Conservation (phyloP, 2,113 vertebrate genomes). For the Calidris pygmaea region DNA sequence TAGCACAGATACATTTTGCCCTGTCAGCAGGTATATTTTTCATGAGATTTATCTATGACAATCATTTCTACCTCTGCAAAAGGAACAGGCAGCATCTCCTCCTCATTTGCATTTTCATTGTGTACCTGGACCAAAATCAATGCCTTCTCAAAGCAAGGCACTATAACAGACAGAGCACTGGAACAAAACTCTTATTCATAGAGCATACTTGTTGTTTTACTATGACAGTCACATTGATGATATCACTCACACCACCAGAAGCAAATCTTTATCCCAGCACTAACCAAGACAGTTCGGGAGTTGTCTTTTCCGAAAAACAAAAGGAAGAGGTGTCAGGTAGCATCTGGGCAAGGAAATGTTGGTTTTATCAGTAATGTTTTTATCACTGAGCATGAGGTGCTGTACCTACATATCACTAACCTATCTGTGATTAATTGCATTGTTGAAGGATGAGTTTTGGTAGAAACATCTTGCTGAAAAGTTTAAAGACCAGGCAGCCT, state of each 20-base stretch:
- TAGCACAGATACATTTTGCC: background rate
- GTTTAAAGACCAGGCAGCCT: background rate
- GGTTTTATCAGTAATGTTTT: background rate
- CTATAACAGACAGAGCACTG: background rate
- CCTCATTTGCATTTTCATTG: background rate
- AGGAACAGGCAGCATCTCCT: background rate
- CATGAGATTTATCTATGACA: background rate
- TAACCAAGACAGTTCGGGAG: background rate
- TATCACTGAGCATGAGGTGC: background rate
- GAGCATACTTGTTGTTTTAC: background rate
- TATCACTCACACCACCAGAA: background rate
- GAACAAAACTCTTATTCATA: background rate
- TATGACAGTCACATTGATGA: background rate
- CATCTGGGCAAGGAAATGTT: background rate
- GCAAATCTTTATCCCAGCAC: background rate
- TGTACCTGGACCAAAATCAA: background rate
- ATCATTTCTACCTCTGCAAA: background rate
- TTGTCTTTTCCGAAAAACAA: background rate
- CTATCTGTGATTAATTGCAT: background rate
- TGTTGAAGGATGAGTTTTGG: background rate
- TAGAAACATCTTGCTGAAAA: background rate
- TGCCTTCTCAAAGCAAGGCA: background rate
- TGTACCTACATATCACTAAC: background rate
- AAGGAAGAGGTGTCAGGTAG: background rate
- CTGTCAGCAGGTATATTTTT: background rate